These are phyloP conservation scores for Acrocephalus scirpaceus DNA, from an alignment of 2,797 vertebrate genomes.

Conservation along the genomic window DNA sequence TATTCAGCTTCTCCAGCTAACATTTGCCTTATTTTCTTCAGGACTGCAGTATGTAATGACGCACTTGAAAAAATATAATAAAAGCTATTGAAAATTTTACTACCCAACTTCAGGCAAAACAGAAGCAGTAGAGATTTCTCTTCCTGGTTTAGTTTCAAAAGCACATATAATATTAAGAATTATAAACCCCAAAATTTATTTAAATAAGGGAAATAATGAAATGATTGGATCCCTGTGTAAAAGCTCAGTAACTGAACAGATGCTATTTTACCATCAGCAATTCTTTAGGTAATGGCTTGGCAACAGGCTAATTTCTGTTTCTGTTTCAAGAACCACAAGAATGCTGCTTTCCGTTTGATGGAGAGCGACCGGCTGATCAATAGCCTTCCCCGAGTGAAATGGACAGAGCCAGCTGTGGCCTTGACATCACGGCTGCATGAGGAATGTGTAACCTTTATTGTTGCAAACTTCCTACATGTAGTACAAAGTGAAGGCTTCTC, in stretches of 20 bases:
- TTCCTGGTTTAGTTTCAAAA: neutral
- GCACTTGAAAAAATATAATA: neutral
- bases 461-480: conserved; percentile 82
- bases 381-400: conserved; percentile 91
- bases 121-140: neutral
- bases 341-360: conserved; percentile 85
- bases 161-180: neutral
- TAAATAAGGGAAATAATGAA: neutral
- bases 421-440: conserved; percentile 87
- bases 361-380: conserved; percentile 87
- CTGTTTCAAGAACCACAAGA: conserved; percentile 84
- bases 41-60: neutral
- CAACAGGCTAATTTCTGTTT: conserved; percentile 34
- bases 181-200: neutral
- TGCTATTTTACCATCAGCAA: conserved; percentile 1
- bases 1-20: neutral
- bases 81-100: neutral
- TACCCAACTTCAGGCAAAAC: neutral
- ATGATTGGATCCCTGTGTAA: neutral
- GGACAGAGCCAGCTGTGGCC: conserved; percentile 85
- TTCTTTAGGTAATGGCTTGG: neutral
- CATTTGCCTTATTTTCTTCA: neutral
- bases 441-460: conserved; percentile 83
- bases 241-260: neutral
- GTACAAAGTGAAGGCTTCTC: conserved; percentile 85